Evolutionary conservation across 2,113 vertebrate species (phyloP).

Genomic region (Cynoglossus semilaevis): DNA sequence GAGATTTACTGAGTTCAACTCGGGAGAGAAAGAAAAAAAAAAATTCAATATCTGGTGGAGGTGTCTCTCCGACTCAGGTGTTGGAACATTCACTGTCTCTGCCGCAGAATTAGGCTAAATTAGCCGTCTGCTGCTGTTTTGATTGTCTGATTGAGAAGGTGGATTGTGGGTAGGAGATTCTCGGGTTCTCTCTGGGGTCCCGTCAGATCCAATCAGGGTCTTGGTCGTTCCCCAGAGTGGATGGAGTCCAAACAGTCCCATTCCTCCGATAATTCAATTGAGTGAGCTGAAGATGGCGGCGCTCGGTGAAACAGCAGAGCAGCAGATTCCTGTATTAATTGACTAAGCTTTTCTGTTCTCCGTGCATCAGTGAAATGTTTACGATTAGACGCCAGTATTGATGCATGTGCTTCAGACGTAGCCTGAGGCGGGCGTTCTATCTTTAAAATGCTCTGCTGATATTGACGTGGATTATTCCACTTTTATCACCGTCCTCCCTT

Average conservation of each 20-base stretch:
- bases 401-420: not conserved
- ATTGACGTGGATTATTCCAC: not conserved
- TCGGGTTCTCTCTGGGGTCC: conserved; percentile 1
- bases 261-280: not conserved
- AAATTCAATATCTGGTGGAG: conserved; percentile 2
- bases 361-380: too few species aligned
- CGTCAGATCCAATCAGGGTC: conserved; percentile 11
- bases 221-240: not conserved
- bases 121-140: conserved; percentile 13
- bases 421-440: not conserved
- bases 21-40: not conserved
- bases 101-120: conserved; percentile 4
- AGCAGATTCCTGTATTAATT: not conserved
- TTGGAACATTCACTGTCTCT: not conserved
- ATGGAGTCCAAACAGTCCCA: not conserved
- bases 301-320: not conserved
- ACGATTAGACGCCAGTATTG: not conserved
- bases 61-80: not conserved
- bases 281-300: too few species aligned
- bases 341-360: too few species aligned
- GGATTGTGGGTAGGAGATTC: conserved; percentile 2
- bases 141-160: conserved; percentile 8
- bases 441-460: not conserved
- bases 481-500: not conserved
- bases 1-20: not conserved